These are phyloP conservation scores for Polypedilum pembai DNA, from an alignment of 1,140 invertebrate species.

Conservation along the genomic window DNA sequence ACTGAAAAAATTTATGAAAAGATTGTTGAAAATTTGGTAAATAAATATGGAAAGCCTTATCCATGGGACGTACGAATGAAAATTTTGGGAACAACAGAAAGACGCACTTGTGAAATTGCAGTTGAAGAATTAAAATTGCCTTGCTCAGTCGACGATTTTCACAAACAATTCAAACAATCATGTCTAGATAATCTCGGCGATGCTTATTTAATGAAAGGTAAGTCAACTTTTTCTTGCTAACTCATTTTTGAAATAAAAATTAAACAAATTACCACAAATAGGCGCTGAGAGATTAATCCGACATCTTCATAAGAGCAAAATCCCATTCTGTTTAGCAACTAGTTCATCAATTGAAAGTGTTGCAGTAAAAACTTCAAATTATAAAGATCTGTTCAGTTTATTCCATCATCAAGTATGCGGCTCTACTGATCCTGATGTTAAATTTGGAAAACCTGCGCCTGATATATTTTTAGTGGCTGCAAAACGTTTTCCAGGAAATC, in stretches of 20 bases:
- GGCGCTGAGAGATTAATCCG: conserved; percentile 51
- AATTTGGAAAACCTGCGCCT: conserved; percentile 68
- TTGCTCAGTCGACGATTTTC: conserved; percentile 60
- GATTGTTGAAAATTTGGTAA: conserved; percentile 54
- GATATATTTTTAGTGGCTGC: conserved; percentile 83
- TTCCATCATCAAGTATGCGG: conserved; percentile 64
- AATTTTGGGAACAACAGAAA: conserved; percentile 66
- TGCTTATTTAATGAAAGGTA: conserved; percentile 54
- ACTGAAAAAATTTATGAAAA: conserved; percentile 56
- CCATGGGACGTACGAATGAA: conserved; percentile 62
- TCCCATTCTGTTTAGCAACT: conserved; percentile 68
- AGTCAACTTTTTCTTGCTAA: too few relatives aligned
- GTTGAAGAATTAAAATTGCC: conserved; percentile 65
- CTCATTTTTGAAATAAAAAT: too few relatives aligned
- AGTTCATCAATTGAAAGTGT: conserved; percentile 72
- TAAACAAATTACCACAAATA: too few relatives aligned
- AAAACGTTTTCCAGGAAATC: conserved; percentile 50
- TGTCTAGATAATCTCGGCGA: conserved; percentile 49
- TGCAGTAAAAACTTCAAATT: conserved; percentile 64
- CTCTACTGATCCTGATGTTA: conserved; percentile 65
- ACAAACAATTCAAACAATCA: conserved; percentile 49
- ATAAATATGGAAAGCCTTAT: conserved; percentile 63
- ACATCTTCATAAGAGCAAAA: conserved; percentile 56
- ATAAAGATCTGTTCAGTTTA: conserved; percentile 52
- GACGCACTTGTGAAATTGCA: conserved; percentile 61